Evolutionary conservation across 2,797 vertebrate genomes (phyloP).

Genomic region (Crocodylus rhombifer): DNA sequence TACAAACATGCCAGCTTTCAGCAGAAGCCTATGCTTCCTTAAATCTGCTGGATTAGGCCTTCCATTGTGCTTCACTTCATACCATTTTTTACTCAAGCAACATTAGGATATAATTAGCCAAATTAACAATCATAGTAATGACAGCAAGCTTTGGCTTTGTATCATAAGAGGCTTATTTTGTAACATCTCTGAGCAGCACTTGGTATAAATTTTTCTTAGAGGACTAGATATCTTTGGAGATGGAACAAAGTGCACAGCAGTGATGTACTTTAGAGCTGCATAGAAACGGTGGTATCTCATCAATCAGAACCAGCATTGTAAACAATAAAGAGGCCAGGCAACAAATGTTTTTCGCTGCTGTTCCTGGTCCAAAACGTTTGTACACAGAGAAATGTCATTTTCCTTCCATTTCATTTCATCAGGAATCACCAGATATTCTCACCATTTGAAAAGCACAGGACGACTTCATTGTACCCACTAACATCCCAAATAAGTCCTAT

Average conservation of each 20-base stretch:
- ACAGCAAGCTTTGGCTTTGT: background rate
- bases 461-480: accelerated
- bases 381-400: background rate
- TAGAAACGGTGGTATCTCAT: background rate
- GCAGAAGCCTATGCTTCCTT: background rate
- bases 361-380: background rate
- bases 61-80: background rate
- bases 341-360: background rate
- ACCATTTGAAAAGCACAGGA: accelerated
- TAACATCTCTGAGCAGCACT: background rate
- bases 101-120: background rate
- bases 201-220: background rate
- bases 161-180: background rate
- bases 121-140: background rate
- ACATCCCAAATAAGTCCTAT: background rate
- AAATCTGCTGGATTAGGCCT: background rate
- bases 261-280: accelerated
- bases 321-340: background rate
- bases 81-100: background rate
- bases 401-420: background rate
- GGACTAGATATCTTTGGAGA: background rate
- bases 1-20: background rate
- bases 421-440: background rate
- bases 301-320: background rate
- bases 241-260: background rate